Percentiles rank a stretch among this genome's conserved stretches.
Conservation (phyloP, 2,888 invertebrate genomes). For the Macaria liturata region DNA sequence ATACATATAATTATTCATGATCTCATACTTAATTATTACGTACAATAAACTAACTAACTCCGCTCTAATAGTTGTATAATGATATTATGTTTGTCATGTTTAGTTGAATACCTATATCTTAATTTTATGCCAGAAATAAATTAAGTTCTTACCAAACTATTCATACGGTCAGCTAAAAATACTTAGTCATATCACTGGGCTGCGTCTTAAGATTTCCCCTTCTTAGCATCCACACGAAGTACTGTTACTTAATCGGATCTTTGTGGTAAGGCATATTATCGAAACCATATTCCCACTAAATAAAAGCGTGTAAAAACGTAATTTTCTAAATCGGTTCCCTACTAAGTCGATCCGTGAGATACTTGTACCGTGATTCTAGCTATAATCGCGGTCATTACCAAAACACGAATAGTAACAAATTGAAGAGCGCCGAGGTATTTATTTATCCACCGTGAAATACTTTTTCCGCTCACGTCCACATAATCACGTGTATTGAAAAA, state of each 20-base stretch:
- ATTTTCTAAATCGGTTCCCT: slow-evolving; percentile 3
- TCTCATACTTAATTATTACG: slow-evolving; percentile 16
- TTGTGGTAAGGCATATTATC: too few species aligned
- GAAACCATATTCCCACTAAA: background rate
- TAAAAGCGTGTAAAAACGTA: background rate
- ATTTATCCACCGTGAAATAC: slow-evolving; percentile 16
- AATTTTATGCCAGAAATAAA: too few species aligned
- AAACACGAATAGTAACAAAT: slow-evolving; percentile 11
- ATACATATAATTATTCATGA: slow-evolving; percentile 11
- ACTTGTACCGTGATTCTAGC: slow-evolving; percentile 2
- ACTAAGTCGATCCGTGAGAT: slow-evolving; percentile 12
- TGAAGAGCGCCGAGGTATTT: slow-evolving; percentile 14
- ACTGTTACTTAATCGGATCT: too few species aligned
- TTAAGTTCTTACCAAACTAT: too few species aligned
- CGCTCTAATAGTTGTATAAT: too few species aligned
- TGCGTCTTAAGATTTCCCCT: too few species aligned
- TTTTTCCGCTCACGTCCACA: slow-evolving; percentile 4
- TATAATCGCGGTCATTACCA: slow-evolving; percentile 14
- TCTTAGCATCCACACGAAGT: too few species aligned
- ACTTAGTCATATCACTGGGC: too few species aligned
- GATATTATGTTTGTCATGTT: too few species aligned
- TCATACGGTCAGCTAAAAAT: too few species aligned
- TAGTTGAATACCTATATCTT: too few species aligned
- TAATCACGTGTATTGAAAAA: slow-evolving; percentile 19
- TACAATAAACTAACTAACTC: background rate